A percentile compares a stretch with the other conserved stretches of the same genome.
Conservation (phyloP, 2,797 vertebrate species). For the Coreius guichenoti region DNA sequence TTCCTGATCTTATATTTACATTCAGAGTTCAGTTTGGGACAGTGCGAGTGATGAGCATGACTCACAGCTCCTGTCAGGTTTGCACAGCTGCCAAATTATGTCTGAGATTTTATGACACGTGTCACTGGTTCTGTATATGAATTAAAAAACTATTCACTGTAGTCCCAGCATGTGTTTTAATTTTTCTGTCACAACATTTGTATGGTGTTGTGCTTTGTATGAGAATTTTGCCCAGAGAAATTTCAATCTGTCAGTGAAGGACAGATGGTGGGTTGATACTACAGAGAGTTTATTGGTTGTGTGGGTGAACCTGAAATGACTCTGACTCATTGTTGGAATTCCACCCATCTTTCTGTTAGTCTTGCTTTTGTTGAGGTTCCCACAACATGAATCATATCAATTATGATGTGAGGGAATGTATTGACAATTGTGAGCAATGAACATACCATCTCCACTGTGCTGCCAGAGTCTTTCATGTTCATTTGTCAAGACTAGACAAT, state of each 20-base stretch:
- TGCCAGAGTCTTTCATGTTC: not conserved
- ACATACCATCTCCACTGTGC: not conserved
- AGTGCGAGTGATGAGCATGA: constrained; percentile 45
- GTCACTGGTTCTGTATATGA: not conserved
- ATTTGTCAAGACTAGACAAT: not conserved
- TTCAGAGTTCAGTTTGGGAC: constrained; percentile 59
- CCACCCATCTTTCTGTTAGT: constrained; percentile 23
- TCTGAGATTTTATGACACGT: not conserved
- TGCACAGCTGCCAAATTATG: constrained; percentile 51
- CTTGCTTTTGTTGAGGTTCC: constrained; percentile 25
- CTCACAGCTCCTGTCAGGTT: constrained; percentile 57
- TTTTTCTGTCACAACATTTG: not conserved
- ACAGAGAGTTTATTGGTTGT: not conserved
- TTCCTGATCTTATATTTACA: constrained; percentile 61
- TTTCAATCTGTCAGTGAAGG: not conserved
- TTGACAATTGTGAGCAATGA: not conserved
- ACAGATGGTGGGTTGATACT: not conserved
- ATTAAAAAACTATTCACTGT: not conserved
- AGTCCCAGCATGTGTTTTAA: not conserved
- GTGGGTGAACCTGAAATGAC: constrained; percentile 22
- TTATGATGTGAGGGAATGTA: not conserved
- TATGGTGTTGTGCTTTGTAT: not conserved
- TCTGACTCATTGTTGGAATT: constrained; percentile 33
- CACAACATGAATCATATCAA: constrained; percentile 8
- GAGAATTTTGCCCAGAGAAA: not conserved